Evolutionary conservation across 2,888 invertebrate genomes (phyloP), one percentile per base, ranked within the genome.

Genomic region (Eupithecia exiguata): DNA sequence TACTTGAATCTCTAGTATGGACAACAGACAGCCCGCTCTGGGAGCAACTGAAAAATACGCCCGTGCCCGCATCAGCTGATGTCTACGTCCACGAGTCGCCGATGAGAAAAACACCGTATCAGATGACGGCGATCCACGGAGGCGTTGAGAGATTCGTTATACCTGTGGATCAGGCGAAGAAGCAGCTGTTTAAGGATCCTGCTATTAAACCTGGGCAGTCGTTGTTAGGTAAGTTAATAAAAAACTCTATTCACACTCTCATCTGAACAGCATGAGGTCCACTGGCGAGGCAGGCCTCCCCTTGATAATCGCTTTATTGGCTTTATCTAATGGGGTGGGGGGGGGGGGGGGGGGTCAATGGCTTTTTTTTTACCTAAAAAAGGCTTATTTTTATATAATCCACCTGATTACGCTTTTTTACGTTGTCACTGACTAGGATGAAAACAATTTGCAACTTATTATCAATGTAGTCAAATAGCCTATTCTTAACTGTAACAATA

Each of bases 1-100:
- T 99, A 71, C 92, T 99, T 71, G 99, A 99, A 86, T 97, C 97
- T 10, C 89, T 98, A 78, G 98, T 98, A 4, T 99, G 99, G 99
- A 96, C 96, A 76, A 95, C 95, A 16, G 96, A 96, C 74, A 99
- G 99, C 83, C 97, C 98, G 0, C 88, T 99, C 43, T 99, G 99
- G 99, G 96, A 96, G 65, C 96, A 96, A 40, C 96, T 98, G 36
- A 95, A 81, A 61, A 87, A 83, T 40, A 84, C 84, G 0, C 85
- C 88, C 0, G 91, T 92, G 36, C 94, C 94, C 0, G 86, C 92
- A 0, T 92, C 93, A 2, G 84, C 87, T 5, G 92, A 91, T 36
- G 94, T 94, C 2, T 90, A 87, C 73, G 88, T 88, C 0, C 89
- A 90, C 2, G 93, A 92, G 21, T 92, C 93, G 1, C 91, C 93